Evolutionary conservation across 2,888 invertebrate species (phyloP).

Genomic region (Dryococelus australis): DNA sequence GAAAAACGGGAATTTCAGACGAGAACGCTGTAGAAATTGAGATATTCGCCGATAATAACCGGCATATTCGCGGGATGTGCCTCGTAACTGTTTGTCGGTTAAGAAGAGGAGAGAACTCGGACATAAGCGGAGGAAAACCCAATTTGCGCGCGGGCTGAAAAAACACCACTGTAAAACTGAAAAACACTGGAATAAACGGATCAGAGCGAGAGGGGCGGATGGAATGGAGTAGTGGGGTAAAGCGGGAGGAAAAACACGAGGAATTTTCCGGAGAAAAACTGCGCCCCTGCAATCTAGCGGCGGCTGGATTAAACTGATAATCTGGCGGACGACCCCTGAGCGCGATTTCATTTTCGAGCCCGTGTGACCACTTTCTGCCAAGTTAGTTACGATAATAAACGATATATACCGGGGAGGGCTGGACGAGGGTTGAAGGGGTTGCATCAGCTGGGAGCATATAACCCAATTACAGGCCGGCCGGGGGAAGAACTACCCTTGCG

Average conservation of each 20-base stretch:
- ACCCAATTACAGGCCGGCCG: constrained; percentile 4
- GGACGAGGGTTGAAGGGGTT: background rate
- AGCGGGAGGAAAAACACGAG: background rate
- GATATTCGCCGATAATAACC: too few species aligned
- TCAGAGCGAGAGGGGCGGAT: too few species aligned
- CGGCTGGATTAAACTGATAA: background rate
- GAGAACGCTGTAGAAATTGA: background rate
- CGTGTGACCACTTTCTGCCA: background rate
- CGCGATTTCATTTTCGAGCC: background rate
- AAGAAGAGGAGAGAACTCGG: too few species aligned
- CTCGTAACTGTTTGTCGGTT: too few species aligned
- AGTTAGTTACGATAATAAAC: constrained; percentile 16
- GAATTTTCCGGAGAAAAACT: too few species aligned
- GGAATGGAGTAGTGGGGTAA: background rate
- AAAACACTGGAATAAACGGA: background rate
- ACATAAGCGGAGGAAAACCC: background rate
- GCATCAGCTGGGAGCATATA: background rate
- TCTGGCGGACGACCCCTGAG: background rate
- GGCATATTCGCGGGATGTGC: too few species aligned
- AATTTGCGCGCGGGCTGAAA: background rate
- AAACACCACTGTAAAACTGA: background rate
- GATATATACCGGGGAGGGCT: background rate
- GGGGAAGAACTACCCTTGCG: background rate
- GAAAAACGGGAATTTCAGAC: background rate
- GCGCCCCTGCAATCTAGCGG: too few species aligned